These are phyloP conservation scores for Actenoides hombroni DNA, from an alignment of 2,113 vertebrate species.

Conservation along the genomic window DNA sequence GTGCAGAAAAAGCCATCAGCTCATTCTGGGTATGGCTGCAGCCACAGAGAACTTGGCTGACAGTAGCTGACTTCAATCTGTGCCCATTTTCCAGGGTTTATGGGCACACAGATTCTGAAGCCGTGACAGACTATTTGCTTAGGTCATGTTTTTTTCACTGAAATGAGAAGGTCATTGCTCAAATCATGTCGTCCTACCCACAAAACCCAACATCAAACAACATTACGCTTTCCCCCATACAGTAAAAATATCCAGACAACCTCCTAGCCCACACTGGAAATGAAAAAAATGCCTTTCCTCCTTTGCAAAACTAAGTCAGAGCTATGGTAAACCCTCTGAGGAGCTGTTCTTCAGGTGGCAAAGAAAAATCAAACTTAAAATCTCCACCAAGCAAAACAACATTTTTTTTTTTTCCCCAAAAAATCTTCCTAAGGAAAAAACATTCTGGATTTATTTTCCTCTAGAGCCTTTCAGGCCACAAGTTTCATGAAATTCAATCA, in stretches of 20 bases:
- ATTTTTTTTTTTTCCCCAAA: not conserved
- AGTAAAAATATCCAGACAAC: not conserved
- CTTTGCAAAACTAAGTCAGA: not conserved
- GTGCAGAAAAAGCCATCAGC: not conserved
- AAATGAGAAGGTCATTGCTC: slow-evolving; percentile 3
- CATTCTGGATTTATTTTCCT: not conserved
- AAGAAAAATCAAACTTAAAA: not conserved
- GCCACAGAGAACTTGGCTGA: not conserved
- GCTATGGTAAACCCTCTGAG: not conserved
- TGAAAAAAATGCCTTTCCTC: not conserved
- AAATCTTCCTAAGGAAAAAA: not conserved
- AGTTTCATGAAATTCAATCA: not conserved
- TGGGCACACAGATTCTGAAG: not conserved
- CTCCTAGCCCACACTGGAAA: not conserved
- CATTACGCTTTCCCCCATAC: not conserved
- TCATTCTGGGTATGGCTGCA: accelerated
- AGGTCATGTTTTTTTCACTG: not conserved
- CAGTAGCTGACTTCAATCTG: slow-evolving; percentile 2
- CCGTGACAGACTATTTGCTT: not conserved
- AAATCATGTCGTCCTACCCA: not conserved
- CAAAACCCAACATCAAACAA: not conserved
- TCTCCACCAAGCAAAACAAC: not conserved
- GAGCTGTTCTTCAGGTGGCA: not conserved
- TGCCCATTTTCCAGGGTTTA: slow-evolving; percentile 1
- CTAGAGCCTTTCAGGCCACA: not conserved